A percentile compares a stretch with the other conserved stretches of the same genome.
Conservation (phyloP, 1,140 invertebrate species). For the Lepeophtheirus salmonis region DNA sequence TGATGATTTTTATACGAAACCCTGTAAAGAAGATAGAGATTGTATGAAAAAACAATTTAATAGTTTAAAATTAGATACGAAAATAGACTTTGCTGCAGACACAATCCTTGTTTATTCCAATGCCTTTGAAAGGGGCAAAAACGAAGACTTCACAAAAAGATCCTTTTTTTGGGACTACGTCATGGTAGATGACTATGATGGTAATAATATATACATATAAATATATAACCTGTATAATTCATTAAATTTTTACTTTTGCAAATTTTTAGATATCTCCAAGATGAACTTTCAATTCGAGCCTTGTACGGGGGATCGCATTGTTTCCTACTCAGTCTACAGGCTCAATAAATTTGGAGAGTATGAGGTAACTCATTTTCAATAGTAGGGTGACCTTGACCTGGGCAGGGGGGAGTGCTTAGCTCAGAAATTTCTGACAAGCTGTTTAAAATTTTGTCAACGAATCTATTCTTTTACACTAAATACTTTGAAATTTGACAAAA, state of each 20-base stretch:
- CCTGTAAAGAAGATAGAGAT: neutral
- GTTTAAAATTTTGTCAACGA: too few relatives aligned
- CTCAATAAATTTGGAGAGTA: neutral
- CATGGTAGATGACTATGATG: neutral
- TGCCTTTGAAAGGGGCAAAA: neutral
- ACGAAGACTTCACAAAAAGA: neutral
- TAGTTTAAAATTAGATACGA: neutral
- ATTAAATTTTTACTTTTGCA: too few relatives aligned
- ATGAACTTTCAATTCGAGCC: neutral
- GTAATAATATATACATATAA: too few relatives aligned
- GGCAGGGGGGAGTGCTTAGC: too few relatives aligned
- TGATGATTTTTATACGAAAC: neutral
- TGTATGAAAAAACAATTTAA: neutral
- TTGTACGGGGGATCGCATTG: neutral
- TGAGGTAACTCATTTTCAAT: neutral
- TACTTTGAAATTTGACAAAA: too few relatives aligned
- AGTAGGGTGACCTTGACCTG: too few relatives aligned
- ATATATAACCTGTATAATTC: too few relatives aligned
- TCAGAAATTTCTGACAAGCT: too few relatives aligned
- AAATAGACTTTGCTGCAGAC: slow-evolving; percentile 2
- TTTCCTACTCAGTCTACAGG: neutral
- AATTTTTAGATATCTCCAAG: neutral
- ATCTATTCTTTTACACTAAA: too few relatives aligned
- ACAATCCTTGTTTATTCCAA: neutral
- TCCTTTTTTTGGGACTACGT: neutral